Base-by-base conservation (phyloP, 35 echinoderm and acorn worm genomes). In the Hemicentrotus pulcherrimus region DNA sequence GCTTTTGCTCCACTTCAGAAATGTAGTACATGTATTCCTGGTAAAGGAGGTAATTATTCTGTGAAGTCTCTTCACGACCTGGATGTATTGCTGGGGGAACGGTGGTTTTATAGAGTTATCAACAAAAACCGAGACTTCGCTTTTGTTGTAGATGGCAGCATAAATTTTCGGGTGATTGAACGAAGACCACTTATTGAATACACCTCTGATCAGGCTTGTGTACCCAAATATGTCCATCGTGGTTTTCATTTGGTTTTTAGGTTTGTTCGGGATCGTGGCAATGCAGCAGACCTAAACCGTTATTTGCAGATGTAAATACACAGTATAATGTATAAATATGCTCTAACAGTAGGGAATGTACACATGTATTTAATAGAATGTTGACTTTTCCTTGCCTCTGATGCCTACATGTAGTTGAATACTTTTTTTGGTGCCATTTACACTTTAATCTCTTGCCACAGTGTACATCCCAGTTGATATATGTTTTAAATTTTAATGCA, bases 121-220 rank as follows among this genome's bases (percentile, higher is more conserved):
- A 96, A 96, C 70, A 31, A 32, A 9, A 55, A 91, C 45, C 22
- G 91, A 45, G 95, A 96, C 61, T 96, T 94, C 92, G 47, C 95
- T 7, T 95, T 91, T 46, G 58, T 95, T 32, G 32, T 48, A 14
- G 95, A 78, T 55, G 94, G 94, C 24, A 95, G 47, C 28, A 31
- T 95, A 15, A 50, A 32, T 32, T 95, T 95, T 58, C 95, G 60
- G 13, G 32, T 95, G 19, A 31, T 61, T 95, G 95, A 95, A 58
- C 19, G 95, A 45, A 31, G 61, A 95, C 95, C 95, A 8, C 95
- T 95, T 61, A 48, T 45, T 58, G 95, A 95, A 52, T 95, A 31
- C 92, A 48, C 86, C 10, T 46, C 35, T 41, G 35, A 41, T 41
- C 35, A 22, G 48, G 50, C 92, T 58, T 48, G 87, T 52, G 48